phyloP scores from a whole-genome alignment of 1,140 invertebrate genomes.

The Drosophila cardini region DNA sequence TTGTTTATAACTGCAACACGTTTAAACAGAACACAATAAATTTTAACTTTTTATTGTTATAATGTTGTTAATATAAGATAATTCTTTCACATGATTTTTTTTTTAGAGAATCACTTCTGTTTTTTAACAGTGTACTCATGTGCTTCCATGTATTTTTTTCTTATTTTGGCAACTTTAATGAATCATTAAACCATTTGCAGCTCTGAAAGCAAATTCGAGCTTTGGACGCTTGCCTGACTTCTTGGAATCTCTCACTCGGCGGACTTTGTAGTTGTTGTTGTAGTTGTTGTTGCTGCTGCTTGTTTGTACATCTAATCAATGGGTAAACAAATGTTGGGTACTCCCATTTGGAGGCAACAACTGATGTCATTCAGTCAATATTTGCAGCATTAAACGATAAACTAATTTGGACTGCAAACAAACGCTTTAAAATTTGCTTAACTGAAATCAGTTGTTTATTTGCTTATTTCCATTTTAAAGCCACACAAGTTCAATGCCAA shows the following conservation, averaged over 20 bases:
- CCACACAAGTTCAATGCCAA: slow-evolving; percentile 73
- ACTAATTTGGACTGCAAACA: slow-evolving; percentile 74
- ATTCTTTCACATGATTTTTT: too few relatives aligned
- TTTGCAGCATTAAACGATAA: slow-evolving; percentile 69
- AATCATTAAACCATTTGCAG: slow-evolving; percentile 15
- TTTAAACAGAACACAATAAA: too few relatives aligned
- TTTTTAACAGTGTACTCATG: too few relatives aligned
- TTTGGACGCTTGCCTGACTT: slow-evolving; percentile 30
- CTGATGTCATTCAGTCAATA: slow-evolving; percentile 76
- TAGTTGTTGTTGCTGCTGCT: slow-evolving; percentile 7
- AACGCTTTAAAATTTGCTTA: slow-evolving; percentile 41
- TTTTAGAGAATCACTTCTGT: too few relatives aligned
- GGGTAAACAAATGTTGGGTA: slow-evolving; percentile 37
- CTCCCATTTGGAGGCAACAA: slow-evolving; percentile 10
- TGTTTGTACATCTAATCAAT: slow-evolving; percentile 37
- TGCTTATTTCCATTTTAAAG: slow-evolving; percentile 38
- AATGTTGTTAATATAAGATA: too few relatives aligned
- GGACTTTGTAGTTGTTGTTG: slow-evolving; percentile 10
- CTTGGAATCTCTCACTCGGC: slow-evolving; percentile 41
- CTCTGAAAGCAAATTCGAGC: slow-evolving; percentile 5
- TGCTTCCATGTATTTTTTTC: neutral
- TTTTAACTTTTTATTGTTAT: too few relatives aligned
- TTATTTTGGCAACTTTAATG: slow-evolving; percentile 26
- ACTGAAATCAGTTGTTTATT: slow-evolving; percentile 47
- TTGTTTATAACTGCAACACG: too few relatives aligned